These are phyloP conservation scores for Pomacea canaliculata DNA, from an alignment of 2,888 invertebrate genomes.

Conservation along the genomic window DNA sequence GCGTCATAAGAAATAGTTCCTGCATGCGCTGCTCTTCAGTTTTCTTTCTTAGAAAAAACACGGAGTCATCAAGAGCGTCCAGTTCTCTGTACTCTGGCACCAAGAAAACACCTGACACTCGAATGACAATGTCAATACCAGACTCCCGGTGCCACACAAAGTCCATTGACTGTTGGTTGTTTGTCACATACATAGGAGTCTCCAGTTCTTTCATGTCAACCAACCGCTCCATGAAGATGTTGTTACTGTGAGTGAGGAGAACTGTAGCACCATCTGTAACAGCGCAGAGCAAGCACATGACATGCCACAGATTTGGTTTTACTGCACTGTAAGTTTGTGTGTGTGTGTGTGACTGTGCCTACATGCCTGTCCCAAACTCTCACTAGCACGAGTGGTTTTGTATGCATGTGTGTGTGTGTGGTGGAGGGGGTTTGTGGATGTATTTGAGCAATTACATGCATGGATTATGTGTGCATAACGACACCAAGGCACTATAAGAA, in stretches of 20 bases:
- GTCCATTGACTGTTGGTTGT: slow-evolving; percentile 57
- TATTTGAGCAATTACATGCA: too few species aligned
- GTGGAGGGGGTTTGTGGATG: too few species aligned
- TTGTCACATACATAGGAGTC: slow-evolving; percentile 57
- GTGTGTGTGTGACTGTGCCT: not conserved
- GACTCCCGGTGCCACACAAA: slow-evolving; percentile 63
- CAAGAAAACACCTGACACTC: slow-evolving; percentile 58
- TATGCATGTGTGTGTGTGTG: not conserved
- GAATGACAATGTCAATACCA: slow-evolving; percentile 62
- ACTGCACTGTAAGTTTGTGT: not conserved
- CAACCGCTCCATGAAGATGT: slow-evolving; percentile 65
- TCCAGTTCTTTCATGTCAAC: slow-evolving; percentile 53
- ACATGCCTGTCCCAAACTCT: too few species aligned
- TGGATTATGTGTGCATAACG: too few species aligned
- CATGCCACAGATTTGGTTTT: not conserved
- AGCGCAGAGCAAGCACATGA: not conserved
- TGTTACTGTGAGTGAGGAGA: slow-evolving; percentile 47
- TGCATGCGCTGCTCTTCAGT: slow-evolving; percentile 46
- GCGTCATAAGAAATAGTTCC: slow-evolving; percentile 46
- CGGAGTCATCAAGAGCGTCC: slow-evolving; percentile 57
- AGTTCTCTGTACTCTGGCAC: slow-evolving; percentile 66
- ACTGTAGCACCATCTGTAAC: slow-evolving; percentile 32
- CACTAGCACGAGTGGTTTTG: too few species aligned
- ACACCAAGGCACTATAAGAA: too few species aligned
- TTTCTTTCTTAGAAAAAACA: slow-evolving; percentile 48